Conservation (phyloP, 2,888 invertebrate genomes). For the Marronus borbonicus region DNA sequence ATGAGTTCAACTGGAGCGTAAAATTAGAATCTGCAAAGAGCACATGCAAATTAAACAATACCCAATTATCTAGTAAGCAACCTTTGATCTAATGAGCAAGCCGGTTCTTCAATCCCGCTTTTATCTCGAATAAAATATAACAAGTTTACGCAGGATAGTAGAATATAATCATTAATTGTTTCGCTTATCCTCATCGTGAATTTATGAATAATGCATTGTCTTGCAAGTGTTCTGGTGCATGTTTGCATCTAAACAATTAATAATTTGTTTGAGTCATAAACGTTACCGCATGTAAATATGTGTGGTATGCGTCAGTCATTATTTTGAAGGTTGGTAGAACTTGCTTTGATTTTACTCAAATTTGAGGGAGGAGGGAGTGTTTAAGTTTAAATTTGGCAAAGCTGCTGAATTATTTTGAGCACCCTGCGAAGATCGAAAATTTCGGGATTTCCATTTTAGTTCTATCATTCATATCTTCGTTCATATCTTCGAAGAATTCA, state of each 20-base stretch:
- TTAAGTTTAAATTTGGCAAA: no score
- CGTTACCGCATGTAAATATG: slow-evolving; percentile 1
- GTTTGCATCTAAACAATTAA: neutral
- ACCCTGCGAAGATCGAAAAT: no score
- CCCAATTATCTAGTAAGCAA: neutral
- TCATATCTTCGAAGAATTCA: no score
- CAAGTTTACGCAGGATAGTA: neutral
- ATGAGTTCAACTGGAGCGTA: slow-evolving; percentile 33
- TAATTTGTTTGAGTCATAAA: neutral
- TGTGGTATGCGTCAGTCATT: slow-evolving; percentile 6
- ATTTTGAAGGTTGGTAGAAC: slow-evolving; percentile 4
- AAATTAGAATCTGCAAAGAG: slow-evolving; percentile 13
- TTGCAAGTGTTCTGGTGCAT: neutral
- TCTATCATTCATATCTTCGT: no score
- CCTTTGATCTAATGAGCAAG: neutral
- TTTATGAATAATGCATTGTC: slow-evolving; percentile 5
- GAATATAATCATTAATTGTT: slow-evolving; percentile 6
- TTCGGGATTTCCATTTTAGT: no score
- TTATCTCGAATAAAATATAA: no score
- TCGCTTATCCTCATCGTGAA: neutral
- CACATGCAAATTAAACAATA: neutral
- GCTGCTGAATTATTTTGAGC: no score
- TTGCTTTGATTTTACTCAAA: no score
- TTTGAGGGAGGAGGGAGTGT: no score
- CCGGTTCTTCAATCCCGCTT: no score